Percentiles rank a stretch among this genome's conserved stretches.
Conservation (phyloP, 2,113 vertebrate genomes). For the Vimba vimba region DNA sequence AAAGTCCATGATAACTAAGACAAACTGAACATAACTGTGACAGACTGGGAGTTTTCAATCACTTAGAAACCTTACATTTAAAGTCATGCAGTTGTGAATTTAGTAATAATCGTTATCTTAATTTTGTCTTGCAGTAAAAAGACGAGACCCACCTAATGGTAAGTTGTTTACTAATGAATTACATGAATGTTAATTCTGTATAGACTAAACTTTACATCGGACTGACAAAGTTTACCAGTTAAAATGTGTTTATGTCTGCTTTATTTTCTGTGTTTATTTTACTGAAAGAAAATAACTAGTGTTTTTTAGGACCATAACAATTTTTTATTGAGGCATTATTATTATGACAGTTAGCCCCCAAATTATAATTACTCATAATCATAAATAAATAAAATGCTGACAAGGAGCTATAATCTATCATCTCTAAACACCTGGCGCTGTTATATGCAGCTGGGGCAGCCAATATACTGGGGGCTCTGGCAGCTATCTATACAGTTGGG, state of each 20-base stretch:
- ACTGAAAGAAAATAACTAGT: background rate
- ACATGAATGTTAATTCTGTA: background rate
- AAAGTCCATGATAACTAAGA: no score
- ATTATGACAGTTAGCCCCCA: no score
- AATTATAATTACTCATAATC: no score
- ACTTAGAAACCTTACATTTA: background rate
- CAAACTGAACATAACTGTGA: no score
- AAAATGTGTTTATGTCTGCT: background rate
- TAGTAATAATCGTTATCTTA: constrained; percentile 50
- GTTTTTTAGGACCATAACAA: no score
- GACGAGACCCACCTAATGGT: constrained; percentile 78
- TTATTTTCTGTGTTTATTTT: background rate
- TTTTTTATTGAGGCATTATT: no score
- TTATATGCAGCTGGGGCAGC: no score
- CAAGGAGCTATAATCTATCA: background rate
- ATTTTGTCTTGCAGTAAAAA: constrained; percentile 82
- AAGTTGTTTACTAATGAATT: constrained; percentile 61
- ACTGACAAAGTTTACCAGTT: background rate
- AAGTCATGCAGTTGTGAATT: background rate
- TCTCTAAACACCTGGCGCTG: background rate
- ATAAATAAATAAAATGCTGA: no score
- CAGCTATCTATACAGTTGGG: background rate
- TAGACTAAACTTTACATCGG: background rate
- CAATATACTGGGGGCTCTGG: no score
- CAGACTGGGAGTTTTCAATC: no score